Evolutionary conservation across 2,113 vertebrate species (phyloP).

Genomic region (Oreotragus oreotragus): DNA sequence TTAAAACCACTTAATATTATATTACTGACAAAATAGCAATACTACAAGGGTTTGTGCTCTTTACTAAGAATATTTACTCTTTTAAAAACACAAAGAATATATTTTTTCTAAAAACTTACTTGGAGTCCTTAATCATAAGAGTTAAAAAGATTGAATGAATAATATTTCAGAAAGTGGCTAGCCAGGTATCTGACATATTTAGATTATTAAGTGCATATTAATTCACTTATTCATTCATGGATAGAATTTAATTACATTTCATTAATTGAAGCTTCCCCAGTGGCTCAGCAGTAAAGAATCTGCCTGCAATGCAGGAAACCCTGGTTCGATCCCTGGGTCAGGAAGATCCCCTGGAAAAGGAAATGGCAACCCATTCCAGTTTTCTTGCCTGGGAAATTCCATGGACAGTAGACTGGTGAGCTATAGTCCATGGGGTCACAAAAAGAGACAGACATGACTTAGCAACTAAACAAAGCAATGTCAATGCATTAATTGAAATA

Average conservation of each 20-base stretch:
- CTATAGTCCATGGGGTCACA: neutral
- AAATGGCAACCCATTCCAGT: neutral
- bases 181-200: neutral
- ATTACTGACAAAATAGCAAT: neutral
- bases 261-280: conserved; percentile 24
- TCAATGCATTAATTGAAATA: conserved; percentile 31
- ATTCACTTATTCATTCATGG: conserved; percentile 14
- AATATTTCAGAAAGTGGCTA: neutral
- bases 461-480: neutral
- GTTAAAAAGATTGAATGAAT: neutral
- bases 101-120: neutral
- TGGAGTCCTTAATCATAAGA: neutral
- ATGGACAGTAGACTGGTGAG: neutral
- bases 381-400: neutral
- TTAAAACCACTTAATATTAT: neutral
- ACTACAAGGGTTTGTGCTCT: neutral
- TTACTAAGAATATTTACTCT: neutral
- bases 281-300: neutral
- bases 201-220: conserved; percentile 2
- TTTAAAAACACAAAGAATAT: neutral
- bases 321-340: neutral
- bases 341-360: neutral
- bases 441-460: neutral
- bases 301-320: neutral
- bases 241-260: conserved; percentile 29